Conservation (phyloP, 2,797 vertebrate genomes). For the Hylomyscus alleni region DNA sequence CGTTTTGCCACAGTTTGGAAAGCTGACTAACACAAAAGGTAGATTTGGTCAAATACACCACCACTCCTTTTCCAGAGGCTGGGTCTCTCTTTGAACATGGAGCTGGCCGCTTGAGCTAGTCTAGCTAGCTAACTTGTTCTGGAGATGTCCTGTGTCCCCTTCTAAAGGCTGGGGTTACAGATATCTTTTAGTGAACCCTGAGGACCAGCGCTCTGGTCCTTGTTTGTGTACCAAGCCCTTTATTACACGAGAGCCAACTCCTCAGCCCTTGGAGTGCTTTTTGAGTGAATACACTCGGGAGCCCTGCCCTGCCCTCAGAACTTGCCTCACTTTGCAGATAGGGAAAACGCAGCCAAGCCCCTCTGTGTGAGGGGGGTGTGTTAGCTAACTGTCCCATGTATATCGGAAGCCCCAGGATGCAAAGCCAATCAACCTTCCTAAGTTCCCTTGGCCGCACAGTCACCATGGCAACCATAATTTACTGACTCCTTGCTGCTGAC, state of each 20-base stretch:
- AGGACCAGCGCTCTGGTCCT: not conserved
- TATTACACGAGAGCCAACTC: not conserved
- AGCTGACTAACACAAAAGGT: not conserved
- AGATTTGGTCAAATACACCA: not conserved
- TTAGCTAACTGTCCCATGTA: not conserved
- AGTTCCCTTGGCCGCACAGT: not conserved
- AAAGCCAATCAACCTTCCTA: not conserved
- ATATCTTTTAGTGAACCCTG: not conserved
- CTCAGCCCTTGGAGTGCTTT: not conserved
- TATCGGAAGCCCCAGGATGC: not conserved
- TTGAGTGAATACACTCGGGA: not conserved
- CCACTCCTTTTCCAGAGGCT: not conserved
- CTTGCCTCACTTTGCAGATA: slow-evolving; percentile 3
- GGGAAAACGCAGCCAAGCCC: not conserved
- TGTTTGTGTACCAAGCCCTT: not conserved
- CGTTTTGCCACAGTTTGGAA: not conserved
- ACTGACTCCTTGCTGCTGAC: not conserved
- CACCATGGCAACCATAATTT: not conserved
- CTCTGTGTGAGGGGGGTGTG: not conserved
- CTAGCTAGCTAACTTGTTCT: not conserved
- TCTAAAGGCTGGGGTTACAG: not conserved
- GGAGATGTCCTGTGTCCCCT: not conserved
- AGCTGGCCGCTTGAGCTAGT: not conserved
- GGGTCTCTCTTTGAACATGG: not conserved
- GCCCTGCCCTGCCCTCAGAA: not conserved